Percentiles rank a stretch among this genome's conserved stretches.
Conservation (phyloP, 1,140 invertebrate genomes). For the Neoseiulus cucumeris region DNA sequence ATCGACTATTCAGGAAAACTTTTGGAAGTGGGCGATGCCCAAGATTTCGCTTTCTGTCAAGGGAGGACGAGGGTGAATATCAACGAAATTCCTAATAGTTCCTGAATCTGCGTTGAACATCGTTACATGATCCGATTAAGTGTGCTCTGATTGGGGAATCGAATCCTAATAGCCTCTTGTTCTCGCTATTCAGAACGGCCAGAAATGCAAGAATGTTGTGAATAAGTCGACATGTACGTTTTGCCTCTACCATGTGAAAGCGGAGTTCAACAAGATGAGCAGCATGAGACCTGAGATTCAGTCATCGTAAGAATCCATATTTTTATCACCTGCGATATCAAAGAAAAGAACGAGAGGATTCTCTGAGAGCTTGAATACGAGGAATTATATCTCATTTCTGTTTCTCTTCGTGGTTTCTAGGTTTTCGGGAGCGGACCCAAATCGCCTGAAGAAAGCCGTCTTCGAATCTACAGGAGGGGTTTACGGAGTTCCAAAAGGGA, state of each 20-base stretch:
- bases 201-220: conserved; percentile 1
- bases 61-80: not conserved
- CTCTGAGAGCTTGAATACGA: no score
- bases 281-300: not conserved
- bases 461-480: not conserved
- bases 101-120: no score
- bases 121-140: no score
- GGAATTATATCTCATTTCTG: no score
- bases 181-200: not conserved
- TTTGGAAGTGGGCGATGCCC: conserved; percentile 3
- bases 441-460: not conserved
- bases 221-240: not conserved
- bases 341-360: not conserved
- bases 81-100: no score
- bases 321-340: not conserved
- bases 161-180: not conserved
- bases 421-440: not conserved
- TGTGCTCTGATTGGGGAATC: no score
- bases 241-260: not conserved
- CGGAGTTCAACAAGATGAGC: conserved; percentile 5
- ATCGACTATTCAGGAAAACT: conserved; percentile 1
- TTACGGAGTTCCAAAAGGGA: conserved; percentile 4
- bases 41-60: not conserved
- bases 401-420: not conserved
- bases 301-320: not conserved